Conservation (phyloP, 2,888 invertebrate genomes). For the Tinea trinotella region DNA sequence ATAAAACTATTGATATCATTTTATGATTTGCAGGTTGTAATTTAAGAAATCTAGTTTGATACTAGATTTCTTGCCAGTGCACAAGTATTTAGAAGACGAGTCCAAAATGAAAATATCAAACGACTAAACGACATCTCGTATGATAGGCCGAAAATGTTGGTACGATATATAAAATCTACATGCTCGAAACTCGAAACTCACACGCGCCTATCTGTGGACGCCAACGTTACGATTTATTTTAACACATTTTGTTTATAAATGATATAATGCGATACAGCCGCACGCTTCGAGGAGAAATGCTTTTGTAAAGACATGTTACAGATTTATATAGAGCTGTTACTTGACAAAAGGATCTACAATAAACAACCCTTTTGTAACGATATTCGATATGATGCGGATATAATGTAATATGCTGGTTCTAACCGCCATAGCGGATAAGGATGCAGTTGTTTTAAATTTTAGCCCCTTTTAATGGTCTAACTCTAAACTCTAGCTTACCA, state of each 20-base stretch:
- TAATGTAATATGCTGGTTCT: too few species aligned
- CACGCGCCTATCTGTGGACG: conserved; percentile 52
- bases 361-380: too few species aligned
- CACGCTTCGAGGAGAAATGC: conserved; percentile 51
- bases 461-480: too few species aligned
- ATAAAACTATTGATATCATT: not conserved
- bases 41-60: too few species aligned
- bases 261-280: conserved; percentile 67
- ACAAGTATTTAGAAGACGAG: not conserved
- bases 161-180: not conserved
- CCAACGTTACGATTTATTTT: conserved; percentile 66
- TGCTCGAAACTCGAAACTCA: conserved; percentile 20
- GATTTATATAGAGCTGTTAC: conserved; percentile 39
- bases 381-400: too few species aligned
- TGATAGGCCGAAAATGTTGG: conserved; percentile 8
- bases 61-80: too few species aligned
- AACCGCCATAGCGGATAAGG: too few species aligned
- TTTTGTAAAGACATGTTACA: conserved; percentile 43
- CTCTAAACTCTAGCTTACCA: too few species aligned
- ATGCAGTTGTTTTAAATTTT: too few species aligned
- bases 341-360: not conserved
- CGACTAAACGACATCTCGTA: too few species aligned
- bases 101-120: too few species aligned
- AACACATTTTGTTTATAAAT: conserved; percentile 74
- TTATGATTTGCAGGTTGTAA: too few species aligned